Evolutionary conservation across 2,113 vertebrate species (phyloP).

Genomic region (Hoplias malabaricus): DNA sequence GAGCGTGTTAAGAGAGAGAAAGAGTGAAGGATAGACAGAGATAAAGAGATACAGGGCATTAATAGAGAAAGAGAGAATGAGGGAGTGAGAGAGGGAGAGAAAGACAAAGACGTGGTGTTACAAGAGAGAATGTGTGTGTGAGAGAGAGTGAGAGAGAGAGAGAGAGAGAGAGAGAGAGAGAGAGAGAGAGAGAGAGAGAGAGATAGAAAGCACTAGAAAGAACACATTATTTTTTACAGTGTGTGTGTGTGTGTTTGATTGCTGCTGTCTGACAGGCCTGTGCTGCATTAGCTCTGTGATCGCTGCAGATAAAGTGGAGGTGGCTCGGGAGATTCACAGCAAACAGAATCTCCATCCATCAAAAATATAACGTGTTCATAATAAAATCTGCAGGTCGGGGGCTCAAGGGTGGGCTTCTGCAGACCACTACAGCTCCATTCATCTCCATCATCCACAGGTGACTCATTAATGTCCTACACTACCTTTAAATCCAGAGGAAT

Average conservation of each 20-base stretch:
- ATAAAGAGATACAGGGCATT: not conserved
- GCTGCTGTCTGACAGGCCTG: slow-evolving; percentile 28
- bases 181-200: not conserved
- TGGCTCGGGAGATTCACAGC: slow-evolving; percentile 8
- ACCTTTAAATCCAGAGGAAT: no score
- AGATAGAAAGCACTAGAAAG: slow-evolving; percentile 31
- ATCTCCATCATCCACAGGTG: slow-evolving; percentile 12
- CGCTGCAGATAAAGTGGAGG: slow-evolving; percentile 33
- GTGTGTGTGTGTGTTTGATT: slow-evolving; percentile 17
- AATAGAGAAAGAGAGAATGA: slow-evolving; percentile 6
- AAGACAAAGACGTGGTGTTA: no score
- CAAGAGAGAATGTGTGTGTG: not conserved
- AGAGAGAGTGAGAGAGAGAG: no score
- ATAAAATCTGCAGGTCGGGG: slow-evolving; percentile 33
- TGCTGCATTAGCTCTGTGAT: slow-evolving; percentile 33
- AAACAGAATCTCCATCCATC: slow-evolving; percentile 41
- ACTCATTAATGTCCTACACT: not conserved
- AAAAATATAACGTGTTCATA: slow-evolving; percentile 43
- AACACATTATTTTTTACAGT: slow-evolving; percentile 21
- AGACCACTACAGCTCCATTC: not conserved
- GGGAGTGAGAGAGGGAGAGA: not conserved
- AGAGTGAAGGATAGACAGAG: not conserved
- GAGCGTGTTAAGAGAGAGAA: slow-evolving; percentile 32
- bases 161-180: not conserved
- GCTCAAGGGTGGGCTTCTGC: not conserved